phyloP scores from a whole-genome alignment of 2,797 vertebrate genomes.

The Siniperca obscura region DNA sequence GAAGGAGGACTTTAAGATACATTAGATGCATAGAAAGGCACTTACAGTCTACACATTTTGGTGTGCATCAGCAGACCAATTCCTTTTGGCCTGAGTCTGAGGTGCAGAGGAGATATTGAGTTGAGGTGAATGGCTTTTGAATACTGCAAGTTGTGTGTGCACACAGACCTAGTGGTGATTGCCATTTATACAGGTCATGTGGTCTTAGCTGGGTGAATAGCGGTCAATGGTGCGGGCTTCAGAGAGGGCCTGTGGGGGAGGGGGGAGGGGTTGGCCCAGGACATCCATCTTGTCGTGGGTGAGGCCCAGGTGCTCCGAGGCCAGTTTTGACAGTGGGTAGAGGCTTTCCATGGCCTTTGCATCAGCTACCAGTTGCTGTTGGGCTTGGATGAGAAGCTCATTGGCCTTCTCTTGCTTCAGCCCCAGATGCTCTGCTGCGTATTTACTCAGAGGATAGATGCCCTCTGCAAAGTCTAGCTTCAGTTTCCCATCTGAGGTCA shows the following conservation, averaged over 20 bases:
- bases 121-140: conserved; percentile 85
- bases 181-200: conserved; percentile 46
- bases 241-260: conserved; percentile 85
- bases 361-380: conserved; percentile 93
- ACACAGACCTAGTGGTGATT: conserved; percentile 71
- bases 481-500: conserved; percentile 90
- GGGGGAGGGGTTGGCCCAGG: conserved; percentile 89
- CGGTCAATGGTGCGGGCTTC: conserved; percentile 93
- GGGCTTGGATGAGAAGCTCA: conserved; percentile 92
- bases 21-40: conserved; percentile 86
- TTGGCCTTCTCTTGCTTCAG: conserved; percentile 95
- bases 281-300: conserved; percentile 94
- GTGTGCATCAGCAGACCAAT: conserved; percentile 77
- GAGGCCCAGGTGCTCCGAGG: conserved; percentile 93
- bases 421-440: conserved; percentile 94
- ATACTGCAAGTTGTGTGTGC: conserved; percentile 81
- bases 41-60: conserved; percentile 76
- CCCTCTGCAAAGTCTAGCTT: conserved; percentile 96
- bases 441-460: conserved; percentile 96
- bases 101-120: conserved; percentile 80
- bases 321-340: conserved; percentile 95
- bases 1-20: conserved; percentile 74
- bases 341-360: conserved; percentile 96
- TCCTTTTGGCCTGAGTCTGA: conserved; percentile 79
- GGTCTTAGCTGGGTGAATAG: conserved; percentile 94